Base-by-base conservation (phyloP, 2,797 vertebrate genomes). In the Sebastes steindachneri region DNA sequence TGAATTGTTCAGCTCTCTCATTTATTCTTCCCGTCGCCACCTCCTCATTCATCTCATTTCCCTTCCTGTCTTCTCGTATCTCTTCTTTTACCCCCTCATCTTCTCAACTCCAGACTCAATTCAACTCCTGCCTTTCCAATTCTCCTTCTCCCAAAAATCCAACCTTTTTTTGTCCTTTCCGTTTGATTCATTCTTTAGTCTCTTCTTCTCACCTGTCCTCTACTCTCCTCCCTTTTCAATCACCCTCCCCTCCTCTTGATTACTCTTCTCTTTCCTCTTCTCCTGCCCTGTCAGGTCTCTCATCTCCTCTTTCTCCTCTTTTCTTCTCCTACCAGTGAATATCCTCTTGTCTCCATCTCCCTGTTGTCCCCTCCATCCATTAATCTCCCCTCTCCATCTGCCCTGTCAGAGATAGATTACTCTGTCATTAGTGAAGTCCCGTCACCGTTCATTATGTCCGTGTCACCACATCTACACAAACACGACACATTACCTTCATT, bases 51-150 rank as follows among this genome's bases (percentile, higher is more conserved):
- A 71, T 88, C 84, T 72, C 12, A 57, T 63, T 41, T 70, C 35
- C 55, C 28, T 68, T 73, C 67, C 69, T 76, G 28, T 68, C 55
- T 26, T 55, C 66, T 76, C 68, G 29, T 28, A 55, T 76, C 76
- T 23, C 54, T 62, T 21, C 29, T 7, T 26, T 23, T 10, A 21
- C 12, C 2, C 8, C 14, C 77, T 63, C 73, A 77, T 90, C 77
- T 79, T 55, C 57, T 63, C 45, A 31, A 11, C 76, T 75, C 68
- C 71, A 28, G 7, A 67, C 73, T 84, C 69, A 60, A 72, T 85
- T 83, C 66, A 79, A 77, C 78, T 85, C 41, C 74, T 29, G 53
- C 74, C 64, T 80, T 26, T 68, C 69, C 26, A 58, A 14, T 68
- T 59, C 85, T 62, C 51, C 64, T 51, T 31, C 57, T 14, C 68